A percentile compares a stretch with the other conserved stretches of the same genome.
These are phyloP conservation scores for Mamestra brassicae DNA, from an alignment of 2,888 invertebrate genomes.

Conservation along the genomic window DNA sequence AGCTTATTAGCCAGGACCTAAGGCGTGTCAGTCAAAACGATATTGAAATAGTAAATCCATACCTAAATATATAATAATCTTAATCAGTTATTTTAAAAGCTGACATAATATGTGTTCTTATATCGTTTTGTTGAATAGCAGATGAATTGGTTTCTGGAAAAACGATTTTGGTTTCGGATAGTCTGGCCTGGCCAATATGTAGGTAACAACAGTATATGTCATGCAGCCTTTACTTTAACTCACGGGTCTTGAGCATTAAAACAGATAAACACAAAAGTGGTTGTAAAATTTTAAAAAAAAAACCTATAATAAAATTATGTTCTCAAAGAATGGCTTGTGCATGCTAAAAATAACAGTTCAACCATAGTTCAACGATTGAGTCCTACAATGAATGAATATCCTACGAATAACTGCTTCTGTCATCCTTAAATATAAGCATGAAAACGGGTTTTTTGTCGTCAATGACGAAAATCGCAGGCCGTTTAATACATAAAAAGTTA, in stretches of 20 bases:
- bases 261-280: neutral
- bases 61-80: neutral
- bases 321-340: neutral
- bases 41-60: constrained; percentile 3
- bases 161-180: neutral
- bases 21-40: neutral
- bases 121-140: neutral
- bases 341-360: constrained; percentile 7
- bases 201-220: neutral
- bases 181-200: neutral
- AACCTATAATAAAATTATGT: neutral
- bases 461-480: constrained; percentile 17
- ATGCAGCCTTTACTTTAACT: neutral
- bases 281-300: neutral
- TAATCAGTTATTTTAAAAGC: neutral
- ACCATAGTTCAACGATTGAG: neutral
- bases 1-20: neutral
- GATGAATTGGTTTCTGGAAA: neutral
- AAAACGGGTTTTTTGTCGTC: constrained; percentile 27
- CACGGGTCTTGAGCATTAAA: neutral
- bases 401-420: constrained; percentile 1
- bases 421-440: constrained; percentile 8
- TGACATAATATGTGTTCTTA: neutral
- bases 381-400: constrained; percentile 10
- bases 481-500: constrained; percentile 59